Evolutionary conservation across 2,888 invertebrate genomes (phyloP).

Genomic region (Eristalinus aeneus): DNA sequence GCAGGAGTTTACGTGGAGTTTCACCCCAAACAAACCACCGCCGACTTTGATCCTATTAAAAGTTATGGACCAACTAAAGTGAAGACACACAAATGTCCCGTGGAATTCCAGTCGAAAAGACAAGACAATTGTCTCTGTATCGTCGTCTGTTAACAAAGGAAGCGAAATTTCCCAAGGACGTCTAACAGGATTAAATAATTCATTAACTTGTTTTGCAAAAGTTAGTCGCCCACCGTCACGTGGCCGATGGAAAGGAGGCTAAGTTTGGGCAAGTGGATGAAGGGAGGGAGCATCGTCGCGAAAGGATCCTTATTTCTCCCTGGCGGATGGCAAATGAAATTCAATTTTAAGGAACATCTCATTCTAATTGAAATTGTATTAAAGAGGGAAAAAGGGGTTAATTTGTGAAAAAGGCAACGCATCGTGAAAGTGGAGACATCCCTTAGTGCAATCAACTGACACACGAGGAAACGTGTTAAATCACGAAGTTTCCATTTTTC

Average conservation of each 20-base stretch:
- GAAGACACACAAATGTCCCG: constrained; percentile 26
- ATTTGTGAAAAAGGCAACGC: neutral
- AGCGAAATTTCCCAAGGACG: constrained; percentile 5
- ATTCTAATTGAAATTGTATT: neutral
- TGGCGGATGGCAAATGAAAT: neutral
- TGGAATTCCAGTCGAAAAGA: constrained; percentile 18
- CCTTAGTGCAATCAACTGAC: neutral
- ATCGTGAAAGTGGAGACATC: neutral
- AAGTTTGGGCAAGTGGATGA: neutral
- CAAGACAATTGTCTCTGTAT: constrained; percentile 41
- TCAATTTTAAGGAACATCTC: constrained; percentile 1
- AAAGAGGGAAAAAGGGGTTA: neutral
- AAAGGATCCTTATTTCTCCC: neutral
- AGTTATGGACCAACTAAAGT: constrained; percentile 30
- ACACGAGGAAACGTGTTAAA: neutral
- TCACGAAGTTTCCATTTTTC: neutral
- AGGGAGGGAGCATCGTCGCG: too few relatives aligned
- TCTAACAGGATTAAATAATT: constrained; percentile 49
- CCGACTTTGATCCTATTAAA: constrained; percentile 52
- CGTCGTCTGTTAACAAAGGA: neutral
- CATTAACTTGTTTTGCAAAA: constrained; percentile 33
- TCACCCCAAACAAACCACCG: neutral
- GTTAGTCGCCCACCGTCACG: neutral
- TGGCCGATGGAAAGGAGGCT: neutral
- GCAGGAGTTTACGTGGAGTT: too few relatives aligned